These are phyloP conservation scores for Drosophila stalkeri DNA, from an alignment of 2,888 invertebrate genomes.

Conservation along the genomic window DNA sequence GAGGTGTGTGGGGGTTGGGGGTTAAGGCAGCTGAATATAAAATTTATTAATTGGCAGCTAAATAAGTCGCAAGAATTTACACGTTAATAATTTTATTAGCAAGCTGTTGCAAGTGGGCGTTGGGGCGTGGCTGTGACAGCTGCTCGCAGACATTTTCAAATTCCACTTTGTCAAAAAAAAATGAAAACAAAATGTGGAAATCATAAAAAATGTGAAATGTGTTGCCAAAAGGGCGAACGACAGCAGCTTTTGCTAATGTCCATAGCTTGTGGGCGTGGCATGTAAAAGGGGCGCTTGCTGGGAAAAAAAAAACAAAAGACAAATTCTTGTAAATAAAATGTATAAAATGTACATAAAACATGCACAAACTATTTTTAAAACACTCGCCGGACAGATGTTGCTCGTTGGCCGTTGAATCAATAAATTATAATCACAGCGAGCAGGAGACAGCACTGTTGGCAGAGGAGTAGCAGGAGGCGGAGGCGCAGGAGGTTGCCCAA, in stretches of 20 bases:
- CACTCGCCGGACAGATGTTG: constrained; percentile 53
- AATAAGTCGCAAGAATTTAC: constrained; percentile 80
- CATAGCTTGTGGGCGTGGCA: not conserved
- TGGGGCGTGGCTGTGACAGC: constrained; percentile 42
- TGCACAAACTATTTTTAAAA: constrained; percentile 55
- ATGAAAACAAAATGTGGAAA: constrained; percentile 57
- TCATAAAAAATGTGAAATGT: constrained; percentile 66
- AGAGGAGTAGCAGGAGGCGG: not conserved
- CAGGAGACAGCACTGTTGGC: constrained; percentile 14
- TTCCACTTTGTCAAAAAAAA: constrained; percentile 69
- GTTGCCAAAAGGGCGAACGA: constrained; percentile 60
- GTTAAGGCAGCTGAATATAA: constrained; percentile 48
- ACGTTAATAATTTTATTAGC: constrained; percentile 80
- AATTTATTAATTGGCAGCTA: constrained; percentile 82
- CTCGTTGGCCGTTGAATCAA: constrained; percentile 48
- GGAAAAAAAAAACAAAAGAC: not conserved
- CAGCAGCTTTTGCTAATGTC: constrained; percentile 57
- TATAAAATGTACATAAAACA: constrained; percentile 52
- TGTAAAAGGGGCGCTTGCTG: not conserved
- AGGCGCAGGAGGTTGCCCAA: constrained; percentile 16
- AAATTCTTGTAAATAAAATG: constrained; percentile 36
- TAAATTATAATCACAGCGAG: constrained; percentile 66
- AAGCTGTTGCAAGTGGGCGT: constrained; percentile 40
- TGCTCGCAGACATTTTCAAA: constrained; percentile 69
- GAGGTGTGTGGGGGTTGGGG: not conserved